Conservation (phyloP, 2,797 vertebrate species). For the Adelosebastes latens region DNA sequence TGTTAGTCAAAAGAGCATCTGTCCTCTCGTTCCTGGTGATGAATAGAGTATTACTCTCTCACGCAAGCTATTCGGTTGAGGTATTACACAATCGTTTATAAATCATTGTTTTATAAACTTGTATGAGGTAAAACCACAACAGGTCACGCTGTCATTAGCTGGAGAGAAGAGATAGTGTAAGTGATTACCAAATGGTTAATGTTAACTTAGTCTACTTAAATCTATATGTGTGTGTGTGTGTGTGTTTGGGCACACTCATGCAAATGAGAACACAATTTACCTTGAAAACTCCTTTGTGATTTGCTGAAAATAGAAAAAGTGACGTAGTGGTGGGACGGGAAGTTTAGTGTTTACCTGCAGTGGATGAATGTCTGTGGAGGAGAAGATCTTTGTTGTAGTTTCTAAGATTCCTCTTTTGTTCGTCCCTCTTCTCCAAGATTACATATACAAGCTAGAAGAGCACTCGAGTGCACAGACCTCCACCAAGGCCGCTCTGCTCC, state of each 20-base stretch:
- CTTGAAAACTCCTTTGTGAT: neutral
- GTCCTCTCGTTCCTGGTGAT: slow-evolving; percentile 1
- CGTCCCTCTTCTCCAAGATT: neutral
- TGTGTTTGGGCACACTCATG: neutral
- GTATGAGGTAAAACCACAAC: neutral
- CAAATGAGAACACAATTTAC: neutral
- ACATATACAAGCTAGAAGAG: neutral
- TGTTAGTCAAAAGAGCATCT: slow-evolving; percentile 65
- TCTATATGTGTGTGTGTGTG: neutral
- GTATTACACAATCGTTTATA: neutral
- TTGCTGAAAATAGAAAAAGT: no score
- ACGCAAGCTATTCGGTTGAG: neutral
- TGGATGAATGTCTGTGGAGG: neutral
- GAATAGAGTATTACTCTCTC: slow-evolving; percentile 9
- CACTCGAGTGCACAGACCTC: neutral
- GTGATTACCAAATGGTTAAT: neutral
- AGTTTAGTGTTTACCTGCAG: neutral
- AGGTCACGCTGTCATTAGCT: neutral
- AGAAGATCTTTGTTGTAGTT: neutral
- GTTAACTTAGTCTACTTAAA: neutral
- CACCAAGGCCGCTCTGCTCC: neutral
- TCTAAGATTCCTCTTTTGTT: neutral
- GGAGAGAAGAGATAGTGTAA: neutral
- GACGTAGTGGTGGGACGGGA: neutral
- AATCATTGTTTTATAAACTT: neutral